These are phyloP conservation scores for Microtus oregoni DNA, from an alignment of 2,113 vertebrate species.

Conservation along the genomic window DNA sequence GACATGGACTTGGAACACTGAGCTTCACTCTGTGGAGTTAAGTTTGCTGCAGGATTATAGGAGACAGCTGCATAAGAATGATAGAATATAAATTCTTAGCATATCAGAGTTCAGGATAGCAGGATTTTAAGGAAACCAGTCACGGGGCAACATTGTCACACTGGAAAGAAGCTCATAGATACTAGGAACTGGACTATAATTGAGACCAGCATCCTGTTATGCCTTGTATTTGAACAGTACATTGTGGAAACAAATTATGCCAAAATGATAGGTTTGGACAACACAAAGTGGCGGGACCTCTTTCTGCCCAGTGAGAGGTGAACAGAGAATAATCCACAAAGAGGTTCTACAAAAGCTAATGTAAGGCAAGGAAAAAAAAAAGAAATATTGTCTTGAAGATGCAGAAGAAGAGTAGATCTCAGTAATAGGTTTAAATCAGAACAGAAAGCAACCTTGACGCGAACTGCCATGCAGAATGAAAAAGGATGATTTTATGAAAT, in stretches of 20 bases:
- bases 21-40: neutral
- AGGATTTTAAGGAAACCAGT: neutral
- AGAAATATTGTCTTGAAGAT: neutral
- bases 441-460: conserved; percentile 16
- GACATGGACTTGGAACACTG: no score
- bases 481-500: conserved; percentile 6
- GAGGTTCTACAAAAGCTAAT: neutral
- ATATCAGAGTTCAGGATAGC: neutral
- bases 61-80: neutral
- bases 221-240: neutral
- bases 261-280: neutral
- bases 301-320: neutral
- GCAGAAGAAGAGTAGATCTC: neutral
- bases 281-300: neutral
- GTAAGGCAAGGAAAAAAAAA: neutral
- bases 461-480: neutral
- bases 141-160: neutral
- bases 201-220: neutral
- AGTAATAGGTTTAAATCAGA: neutral
- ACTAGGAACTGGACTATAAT: neutral
- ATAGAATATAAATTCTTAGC: no score
- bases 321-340: neutral
- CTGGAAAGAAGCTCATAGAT: neutral
- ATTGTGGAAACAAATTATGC: neutral
- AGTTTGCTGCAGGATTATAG: neutral